Base-by-base conservation (phyloP, 2,113 vertebrate genomes). In the Oncorhynchus gorbuscha region DNA sequence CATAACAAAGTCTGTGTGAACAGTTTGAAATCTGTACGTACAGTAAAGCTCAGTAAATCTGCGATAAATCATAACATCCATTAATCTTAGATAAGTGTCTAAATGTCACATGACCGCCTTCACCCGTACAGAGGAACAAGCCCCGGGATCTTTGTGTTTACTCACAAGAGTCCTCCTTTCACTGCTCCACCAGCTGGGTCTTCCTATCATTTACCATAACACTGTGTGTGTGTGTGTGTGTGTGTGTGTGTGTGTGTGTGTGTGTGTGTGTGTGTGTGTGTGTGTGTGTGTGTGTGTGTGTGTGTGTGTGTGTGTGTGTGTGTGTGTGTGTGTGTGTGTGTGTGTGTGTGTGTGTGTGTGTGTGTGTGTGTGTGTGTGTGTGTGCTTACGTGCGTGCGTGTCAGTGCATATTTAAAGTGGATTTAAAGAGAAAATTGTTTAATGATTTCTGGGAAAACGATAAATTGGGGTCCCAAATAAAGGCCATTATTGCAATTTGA, bases 401-500 rank as follows among this genome's bases (percentile, higher is more conserved):
- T 75, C 73, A 77, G 81, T 73, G 79, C 86, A 89, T 91, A 91
- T 91, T 93, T 79, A 90, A 91, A 93, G 90, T 91, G 89, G 88
- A 92, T 93, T 92, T 89, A 89, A 91, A 87, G 79, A 84, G 85
- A 91, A 92, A 92, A 93, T 92, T 93, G 88, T 90, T 89, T 91
- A 91, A 93, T 90, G 90, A 93, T 92, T 35, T 35, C 89, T 89
- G 85, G 88, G 89, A 92, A 93, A 93, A 93, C 87, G 92, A 91
- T 90, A 92, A 93, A 92, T 90, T 87, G 88, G 86, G 89, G 88
- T 89, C 90, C 89, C 87, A 91, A 92, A 93, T 92, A 92, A 93
- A 93, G 85, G 91, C 90, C 92, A 93, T 93, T 92, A 93, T 89
- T 89, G 87, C 90, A 92, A 93, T 93, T 88, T 91, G 92, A 93